These are phyloP conservation scores for Frankliniella intonsa DNA, from an alignment of 2,888 invertebrate species.

Conservation along the genomic window DNA sequence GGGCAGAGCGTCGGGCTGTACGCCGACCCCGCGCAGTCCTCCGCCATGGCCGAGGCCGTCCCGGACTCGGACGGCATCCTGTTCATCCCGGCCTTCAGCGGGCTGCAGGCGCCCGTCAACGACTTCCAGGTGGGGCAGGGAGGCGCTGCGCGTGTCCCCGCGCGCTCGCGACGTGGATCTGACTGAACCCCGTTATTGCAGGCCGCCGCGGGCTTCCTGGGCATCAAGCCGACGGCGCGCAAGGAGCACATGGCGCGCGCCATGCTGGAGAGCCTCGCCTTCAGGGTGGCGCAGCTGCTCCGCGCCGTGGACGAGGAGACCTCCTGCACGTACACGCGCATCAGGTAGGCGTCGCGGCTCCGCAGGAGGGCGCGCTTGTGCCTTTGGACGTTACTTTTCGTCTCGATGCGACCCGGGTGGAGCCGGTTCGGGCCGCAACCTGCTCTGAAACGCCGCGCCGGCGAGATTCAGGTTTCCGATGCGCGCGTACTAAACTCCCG, in stretches of 20 bases:
- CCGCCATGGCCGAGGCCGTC: conserved; percentile 63
- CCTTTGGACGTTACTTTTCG: too few species aligned
- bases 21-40: conserved; percentile 59
- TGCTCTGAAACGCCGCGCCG: too few species aligned
- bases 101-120: conserved; percentile 86
- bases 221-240: conserved; percentile 63
- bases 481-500: too few species aligned
- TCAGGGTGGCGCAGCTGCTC: conserved; percentile 73
- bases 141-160: background rate
- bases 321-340: conserved; percentile 52
- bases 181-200: background rate
- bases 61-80: conserved; percentile 69
- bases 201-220: conserved; percentile 80
- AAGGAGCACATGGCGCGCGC: conserved; percentile 77
- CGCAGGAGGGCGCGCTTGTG: background rate
- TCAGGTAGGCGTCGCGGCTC: conserved; percentile 51
- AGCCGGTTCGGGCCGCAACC: too few species aligned
- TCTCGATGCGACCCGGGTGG: too few species aligned
- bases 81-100: conserved; percentile 87
- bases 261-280: conserved; percentile 79
- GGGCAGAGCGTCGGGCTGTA: conserved; percentile 62
- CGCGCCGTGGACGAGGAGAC: conserved; percentile 68
- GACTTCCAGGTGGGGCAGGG: conserved; percentile 55
- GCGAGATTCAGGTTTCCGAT: too few species aligned
- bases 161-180: background rate